These are phyloP conservation scores for Neodiprion fabricii DNA, from an alignment of 1,140 invertebrate genomes.

Conservation along the genomic window DNA sequence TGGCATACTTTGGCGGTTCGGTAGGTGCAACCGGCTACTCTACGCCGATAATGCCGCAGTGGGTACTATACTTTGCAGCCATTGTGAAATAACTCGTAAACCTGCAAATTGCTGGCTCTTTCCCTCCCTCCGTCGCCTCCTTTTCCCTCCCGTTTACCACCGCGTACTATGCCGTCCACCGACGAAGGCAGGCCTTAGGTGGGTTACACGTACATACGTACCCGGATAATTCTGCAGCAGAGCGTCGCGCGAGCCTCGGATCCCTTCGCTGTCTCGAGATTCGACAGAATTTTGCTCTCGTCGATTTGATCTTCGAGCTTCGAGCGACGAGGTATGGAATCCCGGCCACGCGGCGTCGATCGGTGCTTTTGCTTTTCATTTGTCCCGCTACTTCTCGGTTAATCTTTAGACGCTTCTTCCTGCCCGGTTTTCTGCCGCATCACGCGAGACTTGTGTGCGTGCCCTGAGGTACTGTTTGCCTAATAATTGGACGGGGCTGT, in stretches of 20 bases:
- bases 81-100: conserved; percentile 65
- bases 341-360: no score
- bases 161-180: conserved; percentile 6
- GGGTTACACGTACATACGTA: conserved; percentile 7
- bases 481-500: conserved; percentile 47
- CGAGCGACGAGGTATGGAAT: neutral
- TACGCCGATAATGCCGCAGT: conserved; percentile 48
- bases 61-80: conserved; percentile 61
- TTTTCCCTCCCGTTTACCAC: neutral
- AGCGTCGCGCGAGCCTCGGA: neutral
- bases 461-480: conserved; percentile 33
- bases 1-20: conserved; percentile 9
- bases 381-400: no score
- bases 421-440: neutral
- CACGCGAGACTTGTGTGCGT: neutral
- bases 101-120: conserved; percentile 62
- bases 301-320: neutral
- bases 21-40: conserved; percentile 28
- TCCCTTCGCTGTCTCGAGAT: neutral
- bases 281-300: neutral
- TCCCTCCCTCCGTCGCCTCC: conserved; percentile 33
- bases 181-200: neutral
- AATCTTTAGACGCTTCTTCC: neutral
- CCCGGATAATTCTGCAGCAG: neutral
- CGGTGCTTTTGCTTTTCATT: no score